Evolutionary conservation across 1,140 invertebrate genomes (phyloP).

Genomic region (Tenebrio molitor): DNA sequence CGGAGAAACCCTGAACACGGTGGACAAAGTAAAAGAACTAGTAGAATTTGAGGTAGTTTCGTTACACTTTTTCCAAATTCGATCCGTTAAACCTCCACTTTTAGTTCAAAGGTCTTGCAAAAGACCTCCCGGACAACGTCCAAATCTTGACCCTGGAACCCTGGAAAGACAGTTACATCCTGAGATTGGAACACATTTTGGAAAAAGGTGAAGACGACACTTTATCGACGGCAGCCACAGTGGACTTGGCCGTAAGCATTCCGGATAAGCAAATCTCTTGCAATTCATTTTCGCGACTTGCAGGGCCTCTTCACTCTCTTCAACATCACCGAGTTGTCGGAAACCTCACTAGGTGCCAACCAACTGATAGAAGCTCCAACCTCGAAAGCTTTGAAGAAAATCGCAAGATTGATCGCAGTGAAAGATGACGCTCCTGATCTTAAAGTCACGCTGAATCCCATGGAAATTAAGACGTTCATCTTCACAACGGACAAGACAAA

Average conservation of each 20-base stretch:
- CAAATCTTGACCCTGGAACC: conserved; percentile 89
- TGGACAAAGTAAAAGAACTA: too few species aligned
- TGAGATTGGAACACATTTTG: conserved; percentile 90
- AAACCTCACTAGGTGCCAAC: conserved; percentile 42
- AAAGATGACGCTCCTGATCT: neutral
- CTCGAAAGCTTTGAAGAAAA: neutral
- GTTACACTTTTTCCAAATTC: too few species aligned
- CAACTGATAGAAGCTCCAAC: conserved; percentile 19
- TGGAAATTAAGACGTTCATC: conserved; percentile 48
- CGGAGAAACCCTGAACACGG: too few species aligned
- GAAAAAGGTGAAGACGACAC: conserved; percentile 77
- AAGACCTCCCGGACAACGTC: conserved; percentile 79
- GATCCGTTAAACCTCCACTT: too few species aligned
- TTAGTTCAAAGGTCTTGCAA: conserved; percentile 54
- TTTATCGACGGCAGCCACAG: conserved; percentile 70
- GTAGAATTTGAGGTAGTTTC: too few species aligned
- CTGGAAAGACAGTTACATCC: conserved; percentile 77
- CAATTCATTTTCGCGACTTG: conserved; percentile 15
- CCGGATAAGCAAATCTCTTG: neutral
- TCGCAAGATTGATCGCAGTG: neutral
- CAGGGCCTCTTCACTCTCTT: conserved; percentile 44
- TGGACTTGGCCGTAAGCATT: conserved; percentile 68
- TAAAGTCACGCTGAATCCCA: conserved; percentile 38
- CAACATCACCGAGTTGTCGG: conserved; percentile 6
- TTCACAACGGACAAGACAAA: neutral